Evolutionary conservation across 1,140 invertebrate genomes (phyloP).

Genomic region (Papilio glaucus): DNA sequence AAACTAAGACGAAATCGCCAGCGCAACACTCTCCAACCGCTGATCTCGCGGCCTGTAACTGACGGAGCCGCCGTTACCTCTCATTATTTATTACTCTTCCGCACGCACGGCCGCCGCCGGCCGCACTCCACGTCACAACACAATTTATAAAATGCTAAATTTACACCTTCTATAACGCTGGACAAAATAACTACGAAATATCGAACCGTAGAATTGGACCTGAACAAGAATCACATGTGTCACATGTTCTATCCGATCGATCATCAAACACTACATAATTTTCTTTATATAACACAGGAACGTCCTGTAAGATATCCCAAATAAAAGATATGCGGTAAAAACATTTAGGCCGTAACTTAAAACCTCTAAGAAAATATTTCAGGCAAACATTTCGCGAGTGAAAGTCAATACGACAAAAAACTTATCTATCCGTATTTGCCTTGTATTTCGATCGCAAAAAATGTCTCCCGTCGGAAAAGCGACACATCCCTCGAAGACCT

Average conservation of each 20-base stretch:
- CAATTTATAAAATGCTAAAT: background rate
- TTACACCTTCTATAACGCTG: too few relatives aligned
- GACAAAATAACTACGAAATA: too few relatives aligned
- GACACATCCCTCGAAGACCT: background rate
- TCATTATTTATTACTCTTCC: background rate
- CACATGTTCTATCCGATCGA: background rate
- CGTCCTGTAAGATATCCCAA: background rate
- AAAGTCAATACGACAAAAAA: slow-evolving; percentile 73
- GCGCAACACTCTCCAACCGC: too few relatives aligned
- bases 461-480: background rate
- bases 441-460: slow-evolving; percentile 47
- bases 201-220: background rate
- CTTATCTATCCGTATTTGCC: slow-evolving; percentile 55
- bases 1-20: too few relatives aligned
- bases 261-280: background rate
- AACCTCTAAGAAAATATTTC: slow-evolving; percentile 61
- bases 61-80: too few relatives aligned
- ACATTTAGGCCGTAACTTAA: slow-evolving; percentile 43
- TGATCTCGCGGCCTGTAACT: too few relatives aligned
- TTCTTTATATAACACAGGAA: background rate
- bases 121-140: background rate
- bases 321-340: background rate
- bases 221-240: too few relatives aligned
- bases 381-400: slow-evolving; percentile 62
- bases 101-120: background rate